Base-by-base conservation (phyloP, 2,888 invertebrate species). In the Augochlorella aurata region DNA sequence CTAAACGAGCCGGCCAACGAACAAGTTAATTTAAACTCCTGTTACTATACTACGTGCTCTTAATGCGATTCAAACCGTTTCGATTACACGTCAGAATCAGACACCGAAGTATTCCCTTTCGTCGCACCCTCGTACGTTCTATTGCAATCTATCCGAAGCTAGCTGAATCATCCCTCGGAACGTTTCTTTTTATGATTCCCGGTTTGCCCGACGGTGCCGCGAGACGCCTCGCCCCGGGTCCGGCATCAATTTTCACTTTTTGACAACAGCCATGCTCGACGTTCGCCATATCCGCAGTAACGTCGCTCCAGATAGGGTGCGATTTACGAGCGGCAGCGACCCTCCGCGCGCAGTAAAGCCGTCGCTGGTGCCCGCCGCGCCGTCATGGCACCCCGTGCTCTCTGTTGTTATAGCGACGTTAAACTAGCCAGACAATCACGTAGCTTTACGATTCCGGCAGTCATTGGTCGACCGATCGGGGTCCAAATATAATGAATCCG, bases 401-500 rank as follows among this genome's bases (percentile, higher is more conserved):
- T 47, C 81, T 75, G 87, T 88, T 82, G 85, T 89, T 89, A 88
- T 85, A 86, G 85, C 88, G 83, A 88, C 88, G 86, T 89, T 89
- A 87, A 90, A 89, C 91, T 87, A 85, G 84, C 86, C 86, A 83
- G 89, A 90, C 89, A 91, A 89, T 90, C 85, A 88, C 86, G 82
- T 80, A 75, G 85, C 85, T 88, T 87, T 87, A 86, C 85, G 85
- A 85, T 85, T 81, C 70, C 52, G 83, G 75, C 72, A 65, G 76
- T 85, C 81, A 80, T 80, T 68, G 74, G 65, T 54, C 79, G 83
- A 77, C 54, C 77, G 67, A 63, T 49, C 70, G 73, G 61, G 52
- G 61, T 65, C 85, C 79, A 85, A 85, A 89, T 89, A 89, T 89
- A 88, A 89, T 81, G 87, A 84, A 89, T 87, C 86, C 84, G 86